These are phyloP conservation scores for Tetramorium simillimum DNA, from an alignment of 1,140 invertebrate species.

Conservation along the genomic window DNA sequence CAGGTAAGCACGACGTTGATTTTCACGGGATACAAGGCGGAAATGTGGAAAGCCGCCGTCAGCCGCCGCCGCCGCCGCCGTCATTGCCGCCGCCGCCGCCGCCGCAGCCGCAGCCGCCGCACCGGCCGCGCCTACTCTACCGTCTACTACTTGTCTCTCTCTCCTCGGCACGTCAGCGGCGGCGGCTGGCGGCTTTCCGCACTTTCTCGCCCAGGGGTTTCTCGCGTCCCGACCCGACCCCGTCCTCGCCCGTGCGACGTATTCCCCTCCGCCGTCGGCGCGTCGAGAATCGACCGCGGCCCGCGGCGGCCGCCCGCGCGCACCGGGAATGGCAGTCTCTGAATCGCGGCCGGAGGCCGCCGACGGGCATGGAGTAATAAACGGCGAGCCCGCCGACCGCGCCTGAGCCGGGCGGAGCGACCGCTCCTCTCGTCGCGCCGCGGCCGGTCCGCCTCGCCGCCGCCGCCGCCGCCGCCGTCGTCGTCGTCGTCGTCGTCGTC, in stretches of 20 bases:
- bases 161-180: not conserved
- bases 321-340: no score
- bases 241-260: no score
- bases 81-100: not conserved
- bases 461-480: not conserved
- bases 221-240: no score
- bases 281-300: not conserved
- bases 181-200: no score
- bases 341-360: no score
- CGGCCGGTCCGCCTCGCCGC: not conserved
- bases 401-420: not conserved
- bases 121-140: not conserved
- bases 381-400: not conserved
- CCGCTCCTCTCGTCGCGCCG: slow-evolving; percentile 5
- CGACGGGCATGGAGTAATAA: not conserved
- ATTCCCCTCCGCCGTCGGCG: not conserved
- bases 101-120: not conserved
- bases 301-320: no score
- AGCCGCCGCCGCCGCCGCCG: not conserved
- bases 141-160: not conserved
- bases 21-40: slow-evolving; percentile 7
- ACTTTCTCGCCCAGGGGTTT: not conserved
- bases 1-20: slow-evolving; percentile 72
- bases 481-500: not conserved
- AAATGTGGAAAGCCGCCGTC: not conserved